Evolutionary conservation across 2,888 invertebrate genomes (phyloP), one percentile per base, ranked within the genome.

Genomic region (Ormyrus pomaceus): DNA sequence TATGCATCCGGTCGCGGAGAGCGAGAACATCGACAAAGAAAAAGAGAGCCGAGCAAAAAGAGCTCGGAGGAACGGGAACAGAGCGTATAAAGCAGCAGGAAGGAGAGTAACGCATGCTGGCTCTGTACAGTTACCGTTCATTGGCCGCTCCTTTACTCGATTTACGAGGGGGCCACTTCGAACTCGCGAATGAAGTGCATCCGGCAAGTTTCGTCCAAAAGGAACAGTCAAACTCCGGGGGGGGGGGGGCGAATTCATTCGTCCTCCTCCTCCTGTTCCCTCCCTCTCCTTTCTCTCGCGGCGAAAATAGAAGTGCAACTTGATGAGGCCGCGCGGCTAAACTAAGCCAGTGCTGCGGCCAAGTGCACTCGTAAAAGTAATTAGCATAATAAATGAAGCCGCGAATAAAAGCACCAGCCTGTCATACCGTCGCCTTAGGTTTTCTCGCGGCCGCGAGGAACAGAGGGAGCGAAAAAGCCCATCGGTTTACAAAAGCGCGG

Each of bases 381-480:
- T 88, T 88, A 87, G 84, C 88, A 87, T 87, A 86, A 87, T 87
- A 87, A 88, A 87, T 87, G 86, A 86, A 83, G 78, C 78, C 46
- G 82, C 77, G 82, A 84, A 87, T 85, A 86, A 84, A 85, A 85
- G 80, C 80, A 73, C 3, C 34, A 34, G 34, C 34, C 34, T 34
- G 34, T 34, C 34, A 34, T 34, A 34, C 34, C 34, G 34, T 3
- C 34, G 34, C 34, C 34, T 34, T 34, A 34, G 1, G 34, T 34
- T 34, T 34, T 34, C 34, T 34, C 34, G 34, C 34, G 56, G 68
- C 45, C 66, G 69, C 61, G 62, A 55, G 55, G 55, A 66, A 66
- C 70, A 66, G 66, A 46, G 50, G 48, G 48, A 34, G 56, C 48
- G 50, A 34, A 34, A 34, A 34, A 34, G 34, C 34, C 34, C 34